phyloP scores from a whole-genome alignment of 2,888 invertebrate species.

The Terebella lapidaria region DNA sequence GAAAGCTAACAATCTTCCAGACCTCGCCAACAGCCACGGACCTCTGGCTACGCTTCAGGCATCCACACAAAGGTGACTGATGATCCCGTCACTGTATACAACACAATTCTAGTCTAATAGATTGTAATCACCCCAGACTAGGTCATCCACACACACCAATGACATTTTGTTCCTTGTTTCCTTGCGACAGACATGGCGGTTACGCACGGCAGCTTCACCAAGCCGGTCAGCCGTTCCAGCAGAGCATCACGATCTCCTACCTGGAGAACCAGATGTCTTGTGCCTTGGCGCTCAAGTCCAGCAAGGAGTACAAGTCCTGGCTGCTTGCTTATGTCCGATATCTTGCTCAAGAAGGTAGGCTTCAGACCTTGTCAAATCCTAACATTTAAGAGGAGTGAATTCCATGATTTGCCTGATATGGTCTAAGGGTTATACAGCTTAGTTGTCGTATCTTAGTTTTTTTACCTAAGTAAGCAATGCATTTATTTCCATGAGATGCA shows the following conservation, averaged over 20 bases:
- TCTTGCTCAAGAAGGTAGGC: conserved; percentile 64
- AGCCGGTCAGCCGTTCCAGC: conserved; percentile 39
- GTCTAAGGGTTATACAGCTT: not conserved
- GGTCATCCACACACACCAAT: too few relatives aligned
- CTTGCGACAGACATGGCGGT: not conserved
- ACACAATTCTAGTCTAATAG: not conserved
- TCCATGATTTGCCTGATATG: not conserved
- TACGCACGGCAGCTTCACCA: not conserved
- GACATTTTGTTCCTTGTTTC: too few relatives aligned
- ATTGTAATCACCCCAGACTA: too few relatives aligned
- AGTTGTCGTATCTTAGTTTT: too few relatives aligned
- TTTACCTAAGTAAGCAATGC: too few relatives aligned
- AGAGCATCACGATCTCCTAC: conserved; percentile 52
- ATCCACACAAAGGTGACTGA: not conserved
- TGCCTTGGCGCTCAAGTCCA: conserved; percentile 66
- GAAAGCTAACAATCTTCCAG: too few relatives aligned
- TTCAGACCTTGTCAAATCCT: not conserved
- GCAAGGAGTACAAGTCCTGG: conserved; percentile 75
- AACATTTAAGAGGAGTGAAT: not conserved
- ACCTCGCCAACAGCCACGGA: not conserved
- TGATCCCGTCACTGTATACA: not conserved
- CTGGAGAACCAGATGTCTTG: conserved; percentile 70
- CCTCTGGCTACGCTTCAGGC: not conserved
- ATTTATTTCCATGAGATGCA: too few relatives aligned
- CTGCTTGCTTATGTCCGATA: conserved; percentile 61